Percentiles rank a stretch among this genome's conserved stretches.
These are phyloP conservation scores for Invenusta paracnida DNA, from an alignment of 2,888 invertebrate species.

Conservation along the genomic window DNA sequence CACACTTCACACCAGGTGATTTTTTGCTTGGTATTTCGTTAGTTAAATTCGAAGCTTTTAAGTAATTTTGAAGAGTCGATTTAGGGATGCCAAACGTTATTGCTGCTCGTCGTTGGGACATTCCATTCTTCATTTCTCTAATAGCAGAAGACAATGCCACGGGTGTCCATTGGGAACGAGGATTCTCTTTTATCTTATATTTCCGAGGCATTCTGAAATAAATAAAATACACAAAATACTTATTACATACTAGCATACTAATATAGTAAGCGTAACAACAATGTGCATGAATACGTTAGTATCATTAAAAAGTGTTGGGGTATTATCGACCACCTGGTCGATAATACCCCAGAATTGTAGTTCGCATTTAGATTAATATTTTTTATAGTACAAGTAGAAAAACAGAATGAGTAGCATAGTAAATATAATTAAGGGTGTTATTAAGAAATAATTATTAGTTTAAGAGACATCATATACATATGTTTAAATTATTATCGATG, in stretches of 20 bases:
- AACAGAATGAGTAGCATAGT: neutral
- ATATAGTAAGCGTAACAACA: neutral
- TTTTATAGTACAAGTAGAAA: neutral
- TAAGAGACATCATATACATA: neutral
- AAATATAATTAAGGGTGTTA: neutral
- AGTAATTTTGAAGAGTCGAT: neutral
- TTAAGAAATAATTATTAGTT: neutral
- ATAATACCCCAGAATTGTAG: neutral
- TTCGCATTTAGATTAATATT: neutral
- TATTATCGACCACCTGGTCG: neutral
- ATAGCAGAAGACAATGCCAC: neutral
- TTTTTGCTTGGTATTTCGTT: neutral
- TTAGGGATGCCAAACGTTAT: neutral
- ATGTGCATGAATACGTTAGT: neutral
- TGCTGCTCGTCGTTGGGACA: neutral
- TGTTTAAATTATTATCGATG: neutral
- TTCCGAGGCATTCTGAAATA: constrained; percentile 6
- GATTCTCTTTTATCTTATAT: neutral
- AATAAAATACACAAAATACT: constrained; percentile 13
- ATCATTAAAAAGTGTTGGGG: neutral
- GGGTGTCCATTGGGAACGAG: constrained; percentile 11
- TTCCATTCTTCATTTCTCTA: neutral
- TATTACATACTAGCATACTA: neutral
- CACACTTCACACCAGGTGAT: constrained; percentile 2
- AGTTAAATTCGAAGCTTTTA: neutral